Conservation (phyloP, 2,113 vertebrate species). For the Gnathonemus longibarbis region DNA sequence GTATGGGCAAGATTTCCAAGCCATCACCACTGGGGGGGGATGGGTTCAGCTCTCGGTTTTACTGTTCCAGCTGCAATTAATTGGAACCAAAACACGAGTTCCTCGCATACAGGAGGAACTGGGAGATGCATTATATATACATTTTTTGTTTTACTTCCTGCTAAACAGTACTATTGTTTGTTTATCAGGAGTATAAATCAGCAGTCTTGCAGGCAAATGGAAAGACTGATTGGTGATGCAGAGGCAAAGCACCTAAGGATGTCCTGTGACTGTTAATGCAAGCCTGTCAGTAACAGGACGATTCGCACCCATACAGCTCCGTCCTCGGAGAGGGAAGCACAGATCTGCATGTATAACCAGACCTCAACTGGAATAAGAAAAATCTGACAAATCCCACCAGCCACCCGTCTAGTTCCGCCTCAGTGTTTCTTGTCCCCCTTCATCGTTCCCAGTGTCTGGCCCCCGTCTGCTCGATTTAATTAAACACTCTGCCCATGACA, state of each 20-base stretch:
- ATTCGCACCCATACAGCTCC: not conserved
- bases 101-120: not conserved
- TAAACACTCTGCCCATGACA: not conserved
- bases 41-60: not conserved
- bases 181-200: not conserved
- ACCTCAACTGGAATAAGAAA: not conserved
- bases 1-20: not conserved
- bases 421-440: not conserved
- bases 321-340: not conserved
- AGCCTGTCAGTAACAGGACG: not conserved
- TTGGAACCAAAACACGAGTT: not conserved
- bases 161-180: not conserved
- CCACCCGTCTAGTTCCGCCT: not conserved
- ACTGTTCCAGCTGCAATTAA: not conserved
- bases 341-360: not conserved
- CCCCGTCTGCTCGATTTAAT: not conserved
- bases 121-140: not conserved
- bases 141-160: not conserved
- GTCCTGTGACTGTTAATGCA: not conserved
- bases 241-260: not conserved
- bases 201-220: not conserved
- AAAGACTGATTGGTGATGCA: not conserved
- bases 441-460: not conserved
- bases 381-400: not conserved
- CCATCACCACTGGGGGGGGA: not conserved